These are phyloP conservation scores for Porites australiensis DNA, from an alignment of 64 coral and sea anemone species.

Conservation along the genomic window DNA sequence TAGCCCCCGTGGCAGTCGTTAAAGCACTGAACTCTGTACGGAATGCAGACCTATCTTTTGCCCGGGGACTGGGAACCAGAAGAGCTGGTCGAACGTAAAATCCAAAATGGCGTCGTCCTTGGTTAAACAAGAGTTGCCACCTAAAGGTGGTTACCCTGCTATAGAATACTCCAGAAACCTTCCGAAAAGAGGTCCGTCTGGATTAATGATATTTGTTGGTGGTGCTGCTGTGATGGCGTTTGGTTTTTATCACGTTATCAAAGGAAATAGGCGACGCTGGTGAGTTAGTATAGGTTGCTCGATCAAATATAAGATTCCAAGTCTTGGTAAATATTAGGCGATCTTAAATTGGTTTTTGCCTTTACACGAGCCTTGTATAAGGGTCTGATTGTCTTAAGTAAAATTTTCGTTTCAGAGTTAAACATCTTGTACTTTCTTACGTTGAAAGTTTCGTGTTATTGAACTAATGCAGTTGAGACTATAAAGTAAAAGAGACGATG, in stretches of 20 bases:
- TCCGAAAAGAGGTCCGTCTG: constrained; percentile 92
- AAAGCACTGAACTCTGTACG: not conserved
- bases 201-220: constrained; percentile 78
- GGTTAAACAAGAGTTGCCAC: constrained; percentile 86
- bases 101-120: constrained; percentile 89
- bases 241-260: constrained; percentile 90
- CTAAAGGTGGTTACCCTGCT: constrained; percentile 94
- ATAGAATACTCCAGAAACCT: constrained; percentile 85
- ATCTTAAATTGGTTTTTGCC: too few relatives aligned
- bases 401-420: too few relatives aligned
- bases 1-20: too few relatives aligned
- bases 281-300: constrained; percentile 11
- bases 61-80: constrained; percentile 1
- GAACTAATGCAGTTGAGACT: not conserved
- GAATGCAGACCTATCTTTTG: not conserved
- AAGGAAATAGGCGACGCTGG: constrained; percentile 91
- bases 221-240: constrained; percentile 87
- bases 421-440: too few relatives aligned
- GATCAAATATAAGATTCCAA: too few relatives aligned
- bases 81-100: not conserved
- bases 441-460: too few relatives aligned
- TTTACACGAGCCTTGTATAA: too few relatives aligned
- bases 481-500: not conserved
- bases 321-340: too few relatives aligned
- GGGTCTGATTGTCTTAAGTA: too few relatives aligned